phyloP scores from a whole-genome alignment of 2,888 invertebrate species.

The Caenorhabditis afra region DNA sequence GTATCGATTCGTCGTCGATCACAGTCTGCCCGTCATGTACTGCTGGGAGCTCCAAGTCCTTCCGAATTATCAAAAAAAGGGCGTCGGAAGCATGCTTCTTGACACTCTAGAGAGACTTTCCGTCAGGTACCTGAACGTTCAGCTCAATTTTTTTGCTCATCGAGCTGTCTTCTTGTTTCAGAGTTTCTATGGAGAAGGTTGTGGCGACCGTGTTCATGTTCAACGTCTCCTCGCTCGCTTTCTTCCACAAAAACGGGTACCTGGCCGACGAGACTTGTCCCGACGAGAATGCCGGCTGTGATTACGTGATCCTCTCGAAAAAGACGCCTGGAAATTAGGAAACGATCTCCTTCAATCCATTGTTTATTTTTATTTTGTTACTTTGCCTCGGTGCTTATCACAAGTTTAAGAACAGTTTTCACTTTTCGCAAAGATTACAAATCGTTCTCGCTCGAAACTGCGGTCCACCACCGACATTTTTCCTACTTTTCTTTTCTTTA shows the following conservation, averaged over 20 bases:
- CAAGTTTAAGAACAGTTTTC: no score
- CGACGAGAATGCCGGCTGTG: constrained; percentile 59
- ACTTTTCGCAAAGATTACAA: background rate
- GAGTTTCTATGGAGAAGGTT: constrained; percentile 73
- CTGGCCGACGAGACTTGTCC: constrained; percentile 68
- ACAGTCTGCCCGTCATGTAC: constrained; percentile 84
- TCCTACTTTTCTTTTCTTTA: no score
- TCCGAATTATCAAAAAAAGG: constrained; percentile 86
- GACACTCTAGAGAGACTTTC: constrained; percentile 88
- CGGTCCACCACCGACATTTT: no score
- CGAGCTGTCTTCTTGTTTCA: no score
- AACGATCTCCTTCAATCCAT: background rate
- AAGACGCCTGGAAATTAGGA: background rate
- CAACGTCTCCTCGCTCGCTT: constrained; percentile 72
- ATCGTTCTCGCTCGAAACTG: background rate
- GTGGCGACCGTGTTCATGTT: constrained; percentile 77
- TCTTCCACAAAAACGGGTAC: constrained; percentile 77
- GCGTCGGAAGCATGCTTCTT: constrained; percentile 90
- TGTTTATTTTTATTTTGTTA: background rate
- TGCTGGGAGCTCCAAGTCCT: constrained; percentile 93
- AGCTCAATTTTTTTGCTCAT: no score
- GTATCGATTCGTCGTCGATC: constrained; percentile 90
- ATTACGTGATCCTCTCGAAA: constrained; percentile 70
- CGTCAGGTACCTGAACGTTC: constrained; percentile 64
- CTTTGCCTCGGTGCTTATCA: background rate